These are phyloP conservation scores for Ascidia mentula DNA, from an alignment of 23 tunicate genomes.

Conservation along the genomic window DNA sequence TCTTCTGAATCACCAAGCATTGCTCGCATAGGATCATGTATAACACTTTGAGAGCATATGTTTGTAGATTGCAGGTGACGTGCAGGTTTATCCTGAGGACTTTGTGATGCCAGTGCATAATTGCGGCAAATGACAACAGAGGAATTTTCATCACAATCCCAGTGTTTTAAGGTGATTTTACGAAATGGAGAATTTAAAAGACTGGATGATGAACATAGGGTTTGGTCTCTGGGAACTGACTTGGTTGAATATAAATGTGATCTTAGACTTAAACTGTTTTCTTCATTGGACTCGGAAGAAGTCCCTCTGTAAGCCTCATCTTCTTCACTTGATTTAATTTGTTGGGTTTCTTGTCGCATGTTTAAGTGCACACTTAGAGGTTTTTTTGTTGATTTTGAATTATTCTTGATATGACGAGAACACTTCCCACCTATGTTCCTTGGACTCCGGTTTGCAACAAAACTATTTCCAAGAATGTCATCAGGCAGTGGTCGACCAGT, in stretches of 20 bases:
- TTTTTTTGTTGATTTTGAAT: no score
- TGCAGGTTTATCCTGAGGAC: neutral
- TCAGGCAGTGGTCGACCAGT: neutral
- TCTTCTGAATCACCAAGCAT: neutral
- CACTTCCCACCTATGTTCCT: no score
- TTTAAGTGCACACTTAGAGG: no score
- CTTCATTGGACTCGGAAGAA: neutral
- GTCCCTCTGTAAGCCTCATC: neutral
- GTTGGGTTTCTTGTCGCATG: no score
- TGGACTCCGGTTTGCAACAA: neutral
- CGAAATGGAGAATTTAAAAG: neutral
- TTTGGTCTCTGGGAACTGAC: neutral
- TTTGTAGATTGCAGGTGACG: no score
- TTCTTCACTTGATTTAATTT: neutral
- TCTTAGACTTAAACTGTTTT: conserved; percentile 1
- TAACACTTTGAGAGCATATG: no score
- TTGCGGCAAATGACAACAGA: neutral
- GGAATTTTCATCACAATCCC: no score
- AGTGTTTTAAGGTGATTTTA: neutral
- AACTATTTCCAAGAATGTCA: neutral
- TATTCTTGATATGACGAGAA: no score
- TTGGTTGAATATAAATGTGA: neutral
- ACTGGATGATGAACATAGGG: neutral
- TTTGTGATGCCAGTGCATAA: neutral
- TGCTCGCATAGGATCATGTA: neutral